phyloP scores from a whole-genome alignment of 2,888 invertebrate genomes.

The Caenorhabditis sinica region DNA sequence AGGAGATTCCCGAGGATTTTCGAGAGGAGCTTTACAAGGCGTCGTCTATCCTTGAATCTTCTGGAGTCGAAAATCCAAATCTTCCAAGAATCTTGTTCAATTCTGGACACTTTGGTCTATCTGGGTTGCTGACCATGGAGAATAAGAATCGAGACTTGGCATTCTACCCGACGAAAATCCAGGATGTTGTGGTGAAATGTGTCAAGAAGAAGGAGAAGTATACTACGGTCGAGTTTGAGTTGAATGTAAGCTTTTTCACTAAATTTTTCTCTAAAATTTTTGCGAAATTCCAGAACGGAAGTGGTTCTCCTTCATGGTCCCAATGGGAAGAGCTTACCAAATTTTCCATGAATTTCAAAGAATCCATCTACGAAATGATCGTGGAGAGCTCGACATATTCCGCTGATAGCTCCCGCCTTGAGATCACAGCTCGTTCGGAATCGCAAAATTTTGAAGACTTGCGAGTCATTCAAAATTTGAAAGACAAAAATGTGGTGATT shows the following conservation, averaged over 20 bases:
- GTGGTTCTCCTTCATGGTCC: background rate
- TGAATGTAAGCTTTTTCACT: too few species aligned
- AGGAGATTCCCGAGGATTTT: background rate
- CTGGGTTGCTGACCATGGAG: background rate
- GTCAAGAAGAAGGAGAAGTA: background rate
- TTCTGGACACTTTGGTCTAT: background rate
- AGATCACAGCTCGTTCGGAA: background rate
- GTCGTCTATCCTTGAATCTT: background rate
- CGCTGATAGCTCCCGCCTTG: too few species aligned
- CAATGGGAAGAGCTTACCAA: background rate
- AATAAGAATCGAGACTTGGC: background rate
- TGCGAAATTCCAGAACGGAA: background rate
- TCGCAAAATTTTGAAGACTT: background rate
- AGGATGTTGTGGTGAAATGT: background rate
- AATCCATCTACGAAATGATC: background rate
- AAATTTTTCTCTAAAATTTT: background rate
- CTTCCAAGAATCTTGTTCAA: background rate
- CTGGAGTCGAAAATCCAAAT: background rate
- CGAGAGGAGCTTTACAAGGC: background rate
- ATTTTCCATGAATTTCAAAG: background rate
- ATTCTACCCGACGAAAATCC: background rate
- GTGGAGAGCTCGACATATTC: background rate
- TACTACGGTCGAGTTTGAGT: too few species aligned
- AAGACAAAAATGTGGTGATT: background rate
- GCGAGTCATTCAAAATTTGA: background rate